Evolutionary conservation across 2,113 vertebrate species (phyloP).

Genomic region (Sus scrofa): T2T-Sscrofa CM000825.6:95987501-95988000

Average conservation of each 20-base stretch:
- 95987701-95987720: background rate
- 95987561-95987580: too few species aligned
- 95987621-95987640: background rate
- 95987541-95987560: background rate
- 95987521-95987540: background rate
- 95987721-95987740: background rate
- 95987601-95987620: background rate
- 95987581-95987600: background rate
- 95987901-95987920: background rate
- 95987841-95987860: background rate
- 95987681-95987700: background rate
- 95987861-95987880: background rate
- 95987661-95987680: background rate
- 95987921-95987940: background rate
- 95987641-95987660: background rate
- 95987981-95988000: background rate
- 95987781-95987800: background rate
- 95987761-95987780: background rate
- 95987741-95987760: background rate
- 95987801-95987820: background rate
- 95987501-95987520: slow-evolving; percentile 11
- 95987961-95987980: background rate
- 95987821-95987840: background rate
- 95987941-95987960: background rate
- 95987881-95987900: background rate